A percentile compares a stretch with the other conserved stretches of the same genome.
These are phyloP conservation scores for Cataglyphis livida DNA, from an alignment of 2,888 invertebrate species.

Conservation along the genomic window DNA sequence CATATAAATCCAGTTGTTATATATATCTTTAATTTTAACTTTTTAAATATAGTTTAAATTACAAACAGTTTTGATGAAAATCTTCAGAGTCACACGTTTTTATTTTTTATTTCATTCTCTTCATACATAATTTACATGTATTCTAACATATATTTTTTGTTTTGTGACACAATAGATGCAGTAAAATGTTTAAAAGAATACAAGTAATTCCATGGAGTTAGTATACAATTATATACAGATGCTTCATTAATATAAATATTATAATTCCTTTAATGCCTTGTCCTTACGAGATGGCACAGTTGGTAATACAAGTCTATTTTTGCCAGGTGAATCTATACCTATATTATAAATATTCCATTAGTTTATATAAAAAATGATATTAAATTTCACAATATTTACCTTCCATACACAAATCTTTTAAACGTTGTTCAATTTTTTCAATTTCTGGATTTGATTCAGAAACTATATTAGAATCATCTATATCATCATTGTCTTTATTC, in stretches of 20 bases:
- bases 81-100: neutral
- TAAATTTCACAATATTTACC: constrained; percentile 70
- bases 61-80: constrained; percentile 9
- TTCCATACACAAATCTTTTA: constrained; percentile 74
- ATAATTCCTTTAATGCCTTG: constrained; percentile 4
- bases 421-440: constrained; percentile 70
- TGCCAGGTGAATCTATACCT: neutral
- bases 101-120: neutral
- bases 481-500: constrained; percentile 39
- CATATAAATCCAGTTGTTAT: neutral
- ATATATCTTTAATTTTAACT: constrained; percentile 15
- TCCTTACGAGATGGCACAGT: constrained; percentile 28
- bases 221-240: neutral
- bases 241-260: constrained; percentile 23
- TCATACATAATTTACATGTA: constrained; percentile 1
- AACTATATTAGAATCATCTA: constrained; percentile 26
- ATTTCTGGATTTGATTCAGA: constrained; percentile 43
- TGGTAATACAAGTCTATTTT: neutral
- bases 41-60: neutral
- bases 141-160: neutral
- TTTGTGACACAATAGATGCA: neutral
- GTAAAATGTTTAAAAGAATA: neutral
- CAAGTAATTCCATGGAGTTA: neutral
- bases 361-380: constrained; percentile 33
- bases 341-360: constrained; percentile 7